Conservation (phyloP, 2,797 vertebrate species). For the Falco naumanni region DNA sequence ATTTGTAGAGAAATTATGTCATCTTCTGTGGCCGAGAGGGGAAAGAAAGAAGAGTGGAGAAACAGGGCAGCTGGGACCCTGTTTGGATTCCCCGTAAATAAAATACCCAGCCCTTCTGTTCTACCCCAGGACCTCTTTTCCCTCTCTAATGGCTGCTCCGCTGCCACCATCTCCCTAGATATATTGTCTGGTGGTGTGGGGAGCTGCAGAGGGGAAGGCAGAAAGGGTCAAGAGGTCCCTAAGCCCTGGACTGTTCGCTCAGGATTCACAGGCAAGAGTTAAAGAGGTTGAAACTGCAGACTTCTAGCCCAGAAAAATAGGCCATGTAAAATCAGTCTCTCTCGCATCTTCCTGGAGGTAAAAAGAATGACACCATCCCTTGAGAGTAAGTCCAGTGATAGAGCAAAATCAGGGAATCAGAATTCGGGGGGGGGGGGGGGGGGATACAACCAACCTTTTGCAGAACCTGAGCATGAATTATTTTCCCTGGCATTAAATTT, state of each 20-base stretch:
- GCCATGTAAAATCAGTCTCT: background rate
- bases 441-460: background rate
- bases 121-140: background rate
- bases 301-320: background rate
- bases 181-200: no score
- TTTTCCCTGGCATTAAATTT: background rate
- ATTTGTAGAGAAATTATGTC: slow-evolving; percentile 2
- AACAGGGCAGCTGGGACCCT: background rate
- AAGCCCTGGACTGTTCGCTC: background rate
- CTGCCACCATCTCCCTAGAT: background rate
- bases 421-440: no score
- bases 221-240: background rate
- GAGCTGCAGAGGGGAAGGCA: background rate
- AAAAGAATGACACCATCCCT: background rate
- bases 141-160: background rate
- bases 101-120: background rate
- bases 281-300: background rate
- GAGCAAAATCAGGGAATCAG: background rate
- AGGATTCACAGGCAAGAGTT: background rate
- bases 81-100: background rate
- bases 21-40: background rate
- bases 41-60: background rate
- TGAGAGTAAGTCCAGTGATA: background rate
- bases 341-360: background rate
- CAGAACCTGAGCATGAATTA: background rate